These are phyloP conservation scores for Sphenodon punctatus DNA, from an alignment of 2,797 vertebrate species.

Conservation along the genomic window DNA sequence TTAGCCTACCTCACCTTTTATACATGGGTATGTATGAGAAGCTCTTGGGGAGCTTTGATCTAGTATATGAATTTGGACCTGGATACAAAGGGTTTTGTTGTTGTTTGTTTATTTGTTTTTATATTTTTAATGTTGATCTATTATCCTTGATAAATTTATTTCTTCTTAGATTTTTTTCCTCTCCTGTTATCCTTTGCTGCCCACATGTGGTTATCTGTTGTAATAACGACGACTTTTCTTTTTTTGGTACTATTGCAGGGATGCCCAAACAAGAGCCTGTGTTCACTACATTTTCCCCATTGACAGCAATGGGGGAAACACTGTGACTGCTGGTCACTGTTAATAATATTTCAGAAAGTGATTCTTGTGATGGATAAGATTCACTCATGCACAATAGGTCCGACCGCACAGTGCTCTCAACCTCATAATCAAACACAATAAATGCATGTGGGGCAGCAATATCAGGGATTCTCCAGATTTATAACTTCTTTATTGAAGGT, in stretches of 20 bases:
- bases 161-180: background rate
- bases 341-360: too few species aligned
- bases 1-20: background rate
- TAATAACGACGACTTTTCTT: background rate
- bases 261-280: too few species aligned
- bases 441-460: too few species aligned
- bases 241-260: too few species aligned
- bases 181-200: constrained; percentile 51
- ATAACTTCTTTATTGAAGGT: accelerated
- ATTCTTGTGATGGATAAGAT: too few species aligned
- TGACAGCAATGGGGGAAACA: too few species aligned
- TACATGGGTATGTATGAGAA: accelerated
- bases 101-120: background rate
- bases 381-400: too few species aligned
- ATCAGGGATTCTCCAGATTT: too few species aligned
- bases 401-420: too few species aligned
- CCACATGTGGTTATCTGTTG: constrained; percentile 22
- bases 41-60: background rate
- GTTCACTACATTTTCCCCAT: too few species aligned
- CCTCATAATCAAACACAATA: too few species aligned
- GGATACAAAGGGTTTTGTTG: background rate
- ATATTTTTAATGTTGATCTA: accelerated
- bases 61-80: background rate
- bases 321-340: too few species aligned
- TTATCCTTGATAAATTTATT: background rate